Conservation (phyloP, 2,113 vertebrate genomes). For the Myiopsitta monachus region DNA sequence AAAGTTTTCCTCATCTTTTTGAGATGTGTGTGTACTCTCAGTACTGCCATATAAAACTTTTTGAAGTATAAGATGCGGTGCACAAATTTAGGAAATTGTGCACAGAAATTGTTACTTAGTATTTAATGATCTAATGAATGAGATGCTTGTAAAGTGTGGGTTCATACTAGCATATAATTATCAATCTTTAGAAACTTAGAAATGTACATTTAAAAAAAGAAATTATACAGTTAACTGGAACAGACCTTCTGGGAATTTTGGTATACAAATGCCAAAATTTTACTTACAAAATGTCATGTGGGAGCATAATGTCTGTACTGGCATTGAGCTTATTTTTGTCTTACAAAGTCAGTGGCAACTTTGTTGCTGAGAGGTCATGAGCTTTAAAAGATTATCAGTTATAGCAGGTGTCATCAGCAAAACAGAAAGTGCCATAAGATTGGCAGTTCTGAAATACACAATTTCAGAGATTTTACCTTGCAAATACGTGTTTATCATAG, state of each 20-base stretch:
- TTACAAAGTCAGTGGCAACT: neutral
- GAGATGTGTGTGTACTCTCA: neutral
- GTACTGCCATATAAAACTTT: neutral
- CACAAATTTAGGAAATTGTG: neutral
- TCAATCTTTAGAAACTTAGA: neutral
- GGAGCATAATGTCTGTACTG: neutral
- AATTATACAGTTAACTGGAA: neutral
- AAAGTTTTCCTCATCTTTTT: neutral
- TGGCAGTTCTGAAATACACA: neutral
- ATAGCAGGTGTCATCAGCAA: neutral
- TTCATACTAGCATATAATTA: neutral
- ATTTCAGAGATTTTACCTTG: neutral
- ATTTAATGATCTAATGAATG: neutral
- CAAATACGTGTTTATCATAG: neutral
- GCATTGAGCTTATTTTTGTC: neutral
- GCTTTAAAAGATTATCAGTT: neutral
- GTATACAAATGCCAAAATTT: neutral
- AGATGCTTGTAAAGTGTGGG: neutral
- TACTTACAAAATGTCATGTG: neutral
- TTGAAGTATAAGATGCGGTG: neutral
- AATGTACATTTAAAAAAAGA: neutral
- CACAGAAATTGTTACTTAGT: neutral
- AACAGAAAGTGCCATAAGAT: neutral
- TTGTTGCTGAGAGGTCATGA: neutral
- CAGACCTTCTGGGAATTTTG: neutral